These are phyloP conservation scores for Calameuta idolon DNA, from an alignment of 2,888 invertebrate species.

Conservation along the genomic window DNA sequence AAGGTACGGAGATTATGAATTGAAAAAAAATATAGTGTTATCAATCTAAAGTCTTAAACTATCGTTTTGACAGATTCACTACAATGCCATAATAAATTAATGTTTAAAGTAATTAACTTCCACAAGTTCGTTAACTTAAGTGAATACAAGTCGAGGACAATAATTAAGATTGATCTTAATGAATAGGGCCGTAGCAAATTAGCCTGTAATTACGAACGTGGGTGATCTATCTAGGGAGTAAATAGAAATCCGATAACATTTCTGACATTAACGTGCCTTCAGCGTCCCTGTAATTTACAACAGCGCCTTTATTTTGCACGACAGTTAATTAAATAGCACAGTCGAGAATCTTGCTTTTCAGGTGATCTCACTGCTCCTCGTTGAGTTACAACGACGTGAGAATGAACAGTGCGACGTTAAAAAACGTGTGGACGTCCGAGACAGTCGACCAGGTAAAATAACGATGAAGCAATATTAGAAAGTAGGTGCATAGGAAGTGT, in stretches of 20 bases:
- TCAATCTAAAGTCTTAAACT: no score
- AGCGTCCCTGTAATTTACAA: not conserved
- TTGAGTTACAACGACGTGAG: not conserved
- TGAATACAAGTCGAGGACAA: no score
- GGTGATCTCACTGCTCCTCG: not conserved
- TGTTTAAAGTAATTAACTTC: not conserved
- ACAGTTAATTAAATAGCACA: not conserved
- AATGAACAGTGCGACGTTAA: not conserved
- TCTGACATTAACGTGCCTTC: not conserved
- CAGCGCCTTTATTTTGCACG: not conserved
- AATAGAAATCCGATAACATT: not conserved
- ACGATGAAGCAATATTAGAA: conserved; percentile 30
- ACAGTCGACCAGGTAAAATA: conserved; percentile 10
- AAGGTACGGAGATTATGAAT: not conserved
- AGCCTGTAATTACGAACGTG: no score
- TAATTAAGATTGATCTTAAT: no score
- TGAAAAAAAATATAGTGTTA: not conserved
- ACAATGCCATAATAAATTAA: not conserved
- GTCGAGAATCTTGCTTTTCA: not conserved
- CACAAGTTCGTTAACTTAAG: no score
- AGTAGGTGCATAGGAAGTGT: conserved; percentile 20
- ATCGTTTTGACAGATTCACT: not conserved
- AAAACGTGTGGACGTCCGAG: not conserved
- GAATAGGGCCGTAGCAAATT: no score
- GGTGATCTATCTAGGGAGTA: no score